phyloP scores from a whole-genome alignment of 2,888 invertebrate species.

The Perithous albicinctus region DNA sequence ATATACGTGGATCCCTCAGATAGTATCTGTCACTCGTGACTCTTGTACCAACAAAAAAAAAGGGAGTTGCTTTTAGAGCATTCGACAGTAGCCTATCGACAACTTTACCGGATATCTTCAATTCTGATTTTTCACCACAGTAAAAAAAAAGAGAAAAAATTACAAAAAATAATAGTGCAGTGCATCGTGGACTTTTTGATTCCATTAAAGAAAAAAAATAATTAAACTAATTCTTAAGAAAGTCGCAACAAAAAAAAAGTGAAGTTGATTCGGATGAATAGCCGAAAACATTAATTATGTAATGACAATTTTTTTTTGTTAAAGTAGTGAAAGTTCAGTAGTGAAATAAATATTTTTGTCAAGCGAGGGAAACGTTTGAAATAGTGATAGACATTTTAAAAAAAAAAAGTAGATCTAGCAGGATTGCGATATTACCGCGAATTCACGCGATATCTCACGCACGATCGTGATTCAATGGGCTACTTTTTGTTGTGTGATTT shows the following conservation, averaged over 20 bases:
- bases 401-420: slow-evolving; percentile 15
- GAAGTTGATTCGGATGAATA: slow-evolving; percentile 28
- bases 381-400: background rate
- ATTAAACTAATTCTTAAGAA: background rate
- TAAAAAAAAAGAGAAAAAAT: background rate
- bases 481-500: background rate
- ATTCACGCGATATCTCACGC: slow-evolving; percentile 1
- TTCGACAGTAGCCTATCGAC: slow-evolving; percentile 42
- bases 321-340: slow-evolving; percentile 26
- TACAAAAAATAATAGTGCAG: background rate
- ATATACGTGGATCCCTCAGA: slow-evolving; percentile 46
- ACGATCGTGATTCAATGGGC: slow-evolving; percentile 13
- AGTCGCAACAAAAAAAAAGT: slow-evolving; percentile 14
- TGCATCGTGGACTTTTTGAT: background rate
- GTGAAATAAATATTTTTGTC: slow-evolving; percentile 20
- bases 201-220: background rate
- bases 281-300: slow-evolving; percentile 45
- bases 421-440: slow-evolving; percentile 21
- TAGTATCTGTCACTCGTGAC: slow-evolving; percentile 49
- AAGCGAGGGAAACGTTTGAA: background rate
- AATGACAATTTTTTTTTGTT: slow-evolving; percentile 27
- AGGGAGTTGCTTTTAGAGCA: slow-evolving; percentile 50
- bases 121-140: background rate
- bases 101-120: slow-evolving; percentile 14
- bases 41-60: slow-evolving; percentile 47